Evolutionary conservation across 2,797 vertebrate genomes (phyloP).

Genomic region (Poeciliopsis gracilis): DNA sequence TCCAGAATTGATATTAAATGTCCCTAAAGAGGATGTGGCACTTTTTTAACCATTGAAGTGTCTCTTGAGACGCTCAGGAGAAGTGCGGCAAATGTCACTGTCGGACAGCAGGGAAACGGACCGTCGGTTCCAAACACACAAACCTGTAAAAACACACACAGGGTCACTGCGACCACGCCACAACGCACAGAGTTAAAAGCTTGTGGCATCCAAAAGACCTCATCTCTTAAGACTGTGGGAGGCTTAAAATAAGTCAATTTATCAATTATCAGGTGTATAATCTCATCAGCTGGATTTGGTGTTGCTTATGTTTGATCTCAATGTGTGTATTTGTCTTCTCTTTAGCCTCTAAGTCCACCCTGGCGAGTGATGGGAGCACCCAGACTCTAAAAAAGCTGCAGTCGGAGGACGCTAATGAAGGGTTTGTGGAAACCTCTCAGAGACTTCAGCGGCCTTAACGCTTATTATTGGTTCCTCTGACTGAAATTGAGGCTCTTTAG

Average conservation of each 20-base stretch:
- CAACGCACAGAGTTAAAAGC: too few species aligned
- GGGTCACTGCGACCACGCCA: too few species aligned
- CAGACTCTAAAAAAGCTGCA: conserved; percentile 86
- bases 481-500: conserved; percentile 33
- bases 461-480: conserved; percentile 30
- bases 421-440: conserved; percentile 83
- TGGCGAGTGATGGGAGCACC: conserved; percentile 84
- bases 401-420: conserved; percentile 89
- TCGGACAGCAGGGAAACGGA: too few species aligned
- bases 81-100: neutral
- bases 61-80: too few species aligned
- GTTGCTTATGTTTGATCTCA: conserved; percentile 24
- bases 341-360: conserved; percentile 85
- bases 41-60: neutral
- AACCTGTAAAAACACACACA: too few species aligned
- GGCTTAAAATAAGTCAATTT: too few species aligned
- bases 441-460: conserved; percentile 28
- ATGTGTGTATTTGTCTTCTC: conserved; percentile 34
- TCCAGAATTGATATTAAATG: neutral
- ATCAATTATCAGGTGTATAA: neutral
- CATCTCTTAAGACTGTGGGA: too few species aligned
- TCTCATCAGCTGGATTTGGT: conserved; percentile 4
- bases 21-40: neutral
- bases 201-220: too few species aligned
- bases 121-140: too few species aligned